Percentiles rank a stretch among this genome's conserved stretches.
phyloP scores from a whole-genome alignment of 2,797 vertebrate species.

The Pseudochirops corinnae region DNA sequence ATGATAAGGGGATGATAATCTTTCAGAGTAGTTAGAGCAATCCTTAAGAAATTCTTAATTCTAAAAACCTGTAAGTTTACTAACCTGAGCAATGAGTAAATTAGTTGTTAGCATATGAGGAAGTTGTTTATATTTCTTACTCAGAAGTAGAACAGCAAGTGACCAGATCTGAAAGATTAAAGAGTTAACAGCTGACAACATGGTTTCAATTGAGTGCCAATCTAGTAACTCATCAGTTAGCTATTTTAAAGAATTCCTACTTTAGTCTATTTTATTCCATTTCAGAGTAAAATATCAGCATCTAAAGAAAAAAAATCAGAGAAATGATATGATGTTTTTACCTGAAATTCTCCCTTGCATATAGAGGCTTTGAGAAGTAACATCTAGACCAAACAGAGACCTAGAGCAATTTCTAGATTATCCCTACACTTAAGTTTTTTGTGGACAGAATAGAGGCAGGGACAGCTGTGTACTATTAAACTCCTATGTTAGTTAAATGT shows the following conservation, averaged over 20 bases:
- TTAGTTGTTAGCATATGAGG: conserved; percentile 95
- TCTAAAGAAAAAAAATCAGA: conserved; percentile 51
- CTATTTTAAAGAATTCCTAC: neutral
- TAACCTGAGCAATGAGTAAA: conserved; percentile 95
- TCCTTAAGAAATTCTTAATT: conserved; percentile 45
- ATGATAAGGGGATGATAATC: neutral
- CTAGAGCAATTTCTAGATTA: conserved; percentile 11
- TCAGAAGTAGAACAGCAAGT: conserved; percentile 92
- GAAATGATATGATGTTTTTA: conserved; percentile 28
- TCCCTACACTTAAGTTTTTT: neutral
- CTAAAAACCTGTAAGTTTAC: conserved; percentile 62
- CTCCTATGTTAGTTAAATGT: conserved; percentile 38
- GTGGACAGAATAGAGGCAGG: neutral
- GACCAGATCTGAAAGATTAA: conserved; percentile 92
- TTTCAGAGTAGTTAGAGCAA: neutral
- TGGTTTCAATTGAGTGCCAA: conserved; percentile 51
- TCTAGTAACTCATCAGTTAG: conserved; percentile 46
- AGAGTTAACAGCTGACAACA: conserved; percentile 52
- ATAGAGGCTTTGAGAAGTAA: conserved; percentile 41
- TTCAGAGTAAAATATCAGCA: conserved; percentile 50
- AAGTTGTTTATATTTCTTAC: conserved; percentile 93
- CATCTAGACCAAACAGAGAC: neutral
- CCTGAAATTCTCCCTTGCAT: conserved; percentile 1
- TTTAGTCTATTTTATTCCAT: conserved; percentile 49
- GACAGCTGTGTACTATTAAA: conserved; percentile 12